A percentile compares a stretch with the other conserved stretches of the same genome.
These are phyloP conservation scores for Thera obeliscata DNA, from an alignment of 2,888 invertebrate species.

Conservation along the genomic window DNA sequence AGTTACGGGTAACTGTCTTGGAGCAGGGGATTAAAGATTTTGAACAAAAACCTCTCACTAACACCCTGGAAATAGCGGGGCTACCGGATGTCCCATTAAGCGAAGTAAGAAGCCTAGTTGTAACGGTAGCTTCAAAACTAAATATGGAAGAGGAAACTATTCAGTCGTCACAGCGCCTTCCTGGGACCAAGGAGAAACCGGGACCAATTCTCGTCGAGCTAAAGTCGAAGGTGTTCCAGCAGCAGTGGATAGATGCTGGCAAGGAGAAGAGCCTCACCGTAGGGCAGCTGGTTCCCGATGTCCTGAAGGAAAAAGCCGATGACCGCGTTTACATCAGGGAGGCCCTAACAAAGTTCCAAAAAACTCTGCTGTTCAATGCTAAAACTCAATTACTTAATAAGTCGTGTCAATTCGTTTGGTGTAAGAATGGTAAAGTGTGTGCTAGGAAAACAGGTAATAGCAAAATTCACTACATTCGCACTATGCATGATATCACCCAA, in stretches of 20 bases:
- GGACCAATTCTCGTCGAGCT: slow-evolving; percentile 39
- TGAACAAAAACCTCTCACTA: slow-evolving; percentile 24
- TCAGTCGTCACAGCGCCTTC: slow-evolving; percentile 24
- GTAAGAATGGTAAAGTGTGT: slow-evolving; percentile 11
- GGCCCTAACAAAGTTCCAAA: slow-evolving; percentile 18
- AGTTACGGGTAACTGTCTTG: slow-evolving; percentile 25
- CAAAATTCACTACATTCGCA: slow-evolving; percentile 11
- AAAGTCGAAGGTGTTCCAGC: slow-evolving; percentile 30
- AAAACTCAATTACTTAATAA: slow-evolving; percentile 2
- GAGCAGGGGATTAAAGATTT: slow-evolving; percentile 25
- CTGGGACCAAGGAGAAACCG: slow-evolving; percentile 37
- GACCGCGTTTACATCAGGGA: slow-evolving; percentile 1
- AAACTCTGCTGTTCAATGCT: slow-evolving; percentile 6
- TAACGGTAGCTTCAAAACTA: slow-evolving; percentile 34
- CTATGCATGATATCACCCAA: slow-evolving; percentile 7
- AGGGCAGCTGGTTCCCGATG: slow-evolving; percentile 32
- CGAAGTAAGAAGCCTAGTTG: slow-evolving; percentile 8
- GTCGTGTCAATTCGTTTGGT: slow-evolving; percentile 8
- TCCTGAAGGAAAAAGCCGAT: slow-evolving; percentile 29
- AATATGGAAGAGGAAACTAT: slow-evolving; percentile 28
- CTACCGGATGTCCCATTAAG: background rate
- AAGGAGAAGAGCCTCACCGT: slow-evolving; percentile 38
- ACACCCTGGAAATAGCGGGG: slow-evolving; percentile 21
- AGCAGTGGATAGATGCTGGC: slow-evolving; percentile 39
- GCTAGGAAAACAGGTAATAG: slow-evolving; percentile 4